Evolutionary conservation across 2,888 invertebrate species (phyloP).

Genomic region (Cheiracanthium punctorium): DNA sequence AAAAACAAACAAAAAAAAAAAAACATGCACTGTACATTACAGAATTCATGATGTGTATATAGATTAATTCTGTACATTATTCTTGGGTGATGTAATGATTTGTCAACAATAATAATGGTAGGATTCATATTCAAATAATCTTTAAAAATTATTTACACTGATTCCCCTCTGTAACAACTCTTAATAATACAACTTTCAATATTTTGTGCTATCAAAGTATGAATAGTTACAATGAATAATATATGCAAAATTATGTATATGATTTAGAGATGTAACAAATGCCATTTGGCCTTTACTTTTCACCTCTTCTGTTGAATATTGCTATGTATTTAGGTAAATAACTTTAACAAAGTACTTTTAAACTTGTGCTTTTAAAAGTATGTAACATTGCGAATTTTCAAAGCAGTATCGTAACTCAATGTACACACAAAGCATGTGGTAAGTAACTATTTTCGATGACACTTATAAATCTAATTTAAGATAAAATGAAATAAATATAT

Average conservation of each 20-base stretch:
- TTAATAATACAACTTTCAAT: neutral
- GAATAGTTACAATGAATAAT: constrained; percentile 31
- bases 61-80: neutral
- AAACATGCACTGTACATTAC: neutral
- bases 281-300: too few species aligned
- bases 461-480: too few species aligned
- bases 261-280: neutral
- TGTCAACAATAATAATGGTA: neutral
- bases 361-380: too few species aligned
- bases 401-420: too few species aligned
- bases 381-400: too few species aligned
- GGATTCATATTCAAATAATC: neutral
- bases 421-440: too few species aligned
- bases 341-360: too few species aligned
- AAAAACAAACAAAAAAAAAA: neutral
- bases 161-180: neutral
- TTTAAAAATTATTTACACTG: constrained; percentile 19
- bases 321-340: too few species aligned
- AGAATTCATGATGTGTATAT: neutral
- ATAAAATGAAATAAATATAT: too few species aligned
- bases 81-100: neutral
- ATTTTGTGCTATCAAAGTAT: constrained; percentile 22
- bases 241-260: neutral
- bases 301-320: too few species aligned
- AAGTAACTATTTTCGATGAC: too few species aligned